Evolutionary conservation across 2,113 vertebrate species (phyloP).

Genomic region (Leptodactylus fuscus): DNA sequence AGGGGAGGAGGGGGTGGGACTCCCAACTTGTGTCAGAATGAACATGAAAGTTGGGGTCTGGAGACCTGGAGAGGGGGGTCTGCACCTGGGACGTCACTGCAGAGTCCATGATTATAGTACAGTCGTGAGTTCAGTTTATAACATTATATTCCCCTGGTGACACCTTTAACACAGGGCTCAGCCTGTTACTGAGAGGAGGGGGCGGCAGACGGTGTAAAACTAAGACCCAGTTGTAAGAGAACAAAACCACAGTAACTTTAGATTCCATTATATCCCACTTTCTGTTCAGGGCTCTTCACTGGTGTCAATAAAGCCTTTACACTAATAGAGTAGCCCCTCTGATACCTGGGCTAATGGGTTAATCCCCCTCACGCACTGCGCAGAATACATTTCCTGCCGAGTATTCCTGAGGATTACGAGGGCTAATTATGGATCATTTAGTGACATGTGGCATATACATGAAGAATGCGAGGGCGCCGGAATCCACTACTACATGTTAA

Average conservation of each 20-base stretch:
- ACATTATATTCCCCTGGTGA: too few relatives aligned
- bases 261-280: neutral
- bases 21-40: too few relatives aligned
- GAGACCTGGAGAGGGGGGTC: too few relatives aligned
- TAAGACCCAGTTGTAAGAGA: neutral
- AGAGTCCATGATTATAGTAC: too few relatives aligned
- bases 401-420: slow-evolving; percentile 35
- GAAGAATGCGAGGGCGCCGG: neutral
- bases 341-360: slow-evolving; percentile 53
- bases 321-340: slow-evolving; percentile 27
- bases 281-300: neutral
- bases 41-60: too few relatives aligned
- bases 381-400: slow-evolving; percentile 23
- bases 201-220: neutral
- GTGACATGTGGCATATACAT: slow-evolving; percentile 18
- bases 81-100: too few relatives aligned
- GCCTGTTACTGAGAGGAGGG: neutral
- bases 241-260: neutral
- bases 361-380: slow-evolving; percentile 35
- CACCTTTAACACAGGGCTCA: too few relatives aligned
- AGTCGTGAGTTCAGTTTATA: too few relatives aligned
- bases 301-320: slow-evolving; percentile 14
- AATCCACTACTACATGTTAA: neutral
- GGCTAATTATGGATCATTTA: slow-evolving; percentile 50
- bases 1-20: too few relatives aligned